Evolutionary conservation across 2,113 vertebrate genomes (phyloP).

Genomic region (Sciurus niger): DNA sequence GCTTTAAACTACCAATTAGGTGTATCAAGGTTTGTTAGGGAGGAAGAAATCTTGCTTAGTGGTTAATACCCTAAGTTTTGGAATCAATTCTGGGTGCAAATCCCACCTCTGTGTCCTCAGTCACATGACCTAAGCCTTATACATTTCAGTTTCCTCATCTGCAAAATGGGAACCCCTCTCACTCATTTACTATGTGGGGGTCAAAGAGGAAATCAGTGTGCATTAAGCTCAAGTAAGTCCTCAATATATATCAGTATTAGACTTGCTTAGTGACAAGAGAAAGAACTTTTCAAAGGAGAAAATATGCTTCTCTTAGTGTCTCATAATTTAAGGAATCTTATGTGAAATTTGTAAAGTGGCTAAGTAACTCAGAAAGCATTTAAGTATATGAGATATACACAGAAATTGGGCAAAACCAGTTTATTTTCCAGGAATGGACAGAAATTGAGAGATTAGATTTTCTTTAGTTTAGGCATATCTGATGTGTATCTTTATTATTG

Average conservation of each 20-base stretch:
- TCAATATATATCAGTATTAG: not conserved
- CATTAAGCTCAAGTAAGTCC: not conserved
- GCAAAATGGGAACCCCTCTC: not conserved
- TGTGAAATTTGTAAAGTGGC: not conserved
- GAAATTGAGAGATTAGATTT: not conserved
- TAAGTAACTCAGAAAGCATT: slow-evolving; percentile 20
- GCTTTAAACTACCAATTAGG: not conserved
- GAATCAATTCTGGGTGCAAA: slow-evolving; percentile 27
- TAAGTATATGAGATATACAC: not conserved
- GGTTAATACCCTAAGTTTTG: not conserved
- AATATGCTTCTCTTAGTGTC: not conserved
- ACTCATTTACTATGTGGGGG: not conserved
- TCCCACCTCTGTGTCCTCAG: not conserved
- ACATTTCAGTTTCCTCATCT: not conserved
- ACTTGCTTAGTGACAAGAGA: not conserved
- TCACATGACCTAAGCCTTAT: not conserved
- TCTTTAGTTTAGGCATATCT: slow-evolving; percentile 9
- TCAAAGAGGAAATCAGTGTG: slow-evolving; percentile 16
- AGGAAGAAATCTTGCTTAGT: slow-evolving; percentile 20
- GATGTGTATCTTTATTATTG: not conserved
- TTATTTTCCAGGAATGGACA: not conserved
- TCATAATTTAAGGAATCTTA: slow-evolving; percentile 17
- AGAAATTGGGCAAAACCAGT: not conserved
- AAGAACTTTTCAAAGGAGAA: slow-evolving; percentile 34
- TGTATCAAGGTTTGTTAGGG: not conserved